Conservation (phyloP, 1,140 invertebrate genomes). For the Brachionus plicatilis region DNA sequence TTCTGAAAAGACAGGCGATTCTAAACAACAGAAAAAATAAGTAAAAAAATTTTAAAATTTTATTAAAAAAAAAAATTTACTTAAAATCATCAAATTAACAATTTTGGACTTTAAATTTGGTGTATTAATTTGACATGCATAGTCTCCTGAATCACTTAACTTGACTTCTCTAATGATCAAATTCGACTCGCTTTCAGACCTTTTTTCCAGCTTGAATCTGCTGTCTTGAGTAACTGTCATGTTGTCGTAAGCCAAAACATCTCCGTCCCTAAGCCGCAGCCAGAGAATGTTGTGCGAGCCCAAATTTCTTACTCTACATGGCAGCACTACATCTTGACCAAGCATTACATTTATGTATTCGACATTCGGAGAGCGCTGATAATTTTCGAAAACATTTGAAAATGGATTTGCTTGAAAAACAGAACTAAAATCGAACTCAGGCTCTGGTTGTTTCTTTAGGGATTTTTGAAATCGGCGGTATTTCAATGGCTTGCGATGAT, state of each 20-base stretch:
- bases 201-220: neutral
- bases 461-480: neutral
- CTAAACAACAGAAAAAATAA: neutral
- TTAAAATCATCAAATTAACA: slow-evolving; percentile 31
- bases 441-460: neutral
- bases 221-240: slow-evolving; percentile 4
- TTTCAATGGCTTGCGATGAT: neutral
- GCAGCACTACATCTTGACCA: slow-evolving; percentile 8
- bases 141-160: slow-evolving; percentile 15
- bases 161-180: neutral
- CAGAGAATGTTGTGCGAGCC: slow-evolving; percentile 14
- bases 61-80: neutral
- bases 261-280: slow-evolving; percentile 22
- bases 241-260: slow-evolving; percentile 23
- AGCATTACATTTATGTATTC: neutral
- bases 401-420: neutral
- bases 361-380: neutral
- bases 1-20: slow-evolving; percentile 15
- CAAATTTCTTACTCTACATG: slow-evolving; percentile 7
- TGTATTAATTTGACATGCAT: slow-evolving; percentile 40
- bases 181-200: neutral
- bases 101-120: slow-evolving; percentile 10
- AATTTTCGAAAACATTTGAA: neutral
- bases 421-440: neutral
- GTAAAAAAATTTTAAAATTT: neutral